A percentile compares a stretch with the other conserved stretches of the same genome.
These are phyloP conservation scores for Lucilia sericata DNA, from an alignment of 1,140 invertebrate species.

Conservation along the genomic window DNA sequence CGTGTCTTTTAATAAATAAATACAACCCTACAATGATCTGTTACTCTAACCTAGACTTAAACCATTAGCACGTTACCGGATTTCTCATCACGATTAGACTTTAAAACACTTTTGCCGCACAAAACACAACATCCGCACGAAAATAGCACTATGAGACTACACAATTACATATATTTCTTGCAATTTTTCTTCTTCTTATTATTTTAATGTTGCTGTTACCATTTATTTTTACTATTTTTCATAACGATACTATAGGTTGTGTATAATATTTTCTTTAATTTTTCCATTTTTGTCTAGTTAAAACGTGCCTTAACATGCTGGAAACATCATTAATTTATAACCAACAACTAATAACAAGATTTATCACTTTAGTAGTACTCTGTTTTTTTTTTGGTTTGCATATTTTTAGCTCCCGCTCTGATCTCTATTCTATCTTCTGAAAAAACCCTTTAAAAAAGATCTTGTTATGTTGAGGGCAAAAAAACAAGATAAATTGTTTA, in stretches of 20 bases:
- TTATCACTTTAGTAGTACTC: constrained; percentile 28
- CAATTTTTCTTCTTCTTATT: not conserved
- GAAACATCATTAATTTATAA: constrained; percentile 43
- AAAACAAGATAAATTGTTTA: not conserved
- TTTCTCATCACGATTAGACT: constrained; percentile 43
- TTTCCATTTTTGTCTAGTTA: not conserved
- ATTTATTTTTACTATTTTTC: constrained; percentile 44
- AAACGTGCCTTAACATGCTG: constrained; percentile 39
- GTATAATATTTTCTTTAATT: not conserved
- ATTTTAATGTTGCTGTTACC: constrained; percentile 17
- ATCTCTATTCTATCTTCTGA: not conserved
- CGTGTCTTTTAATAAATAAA: not conserved
- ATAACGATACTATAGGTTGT: constrained; percentile 1
- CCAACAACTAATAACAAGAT: constrained; percentile 43
- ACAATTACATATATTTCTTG: constrained; percentile 2
- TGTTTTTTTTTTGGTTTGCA: not conserved
- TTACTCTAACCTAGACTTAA: constrained; percentile 36
- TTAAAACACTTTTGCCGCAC: constrained; percentile 31
- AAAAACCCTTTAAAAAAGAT: not conserved
- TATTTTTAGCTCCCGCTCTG: not conserved
- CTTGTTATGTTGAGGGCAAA: not conserved
- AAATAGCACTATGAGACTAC: not conserved
- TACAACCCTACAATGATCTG: not conserved
- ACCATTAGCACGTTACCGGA: constrained; percentile 43
- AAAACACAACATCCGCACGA: not conserved